These are phyloP conservation scores for Petrocephalus zakoni DNA, from an alignment of 2,113 vertebrate species.

Conservation along the genomic window DNA sequence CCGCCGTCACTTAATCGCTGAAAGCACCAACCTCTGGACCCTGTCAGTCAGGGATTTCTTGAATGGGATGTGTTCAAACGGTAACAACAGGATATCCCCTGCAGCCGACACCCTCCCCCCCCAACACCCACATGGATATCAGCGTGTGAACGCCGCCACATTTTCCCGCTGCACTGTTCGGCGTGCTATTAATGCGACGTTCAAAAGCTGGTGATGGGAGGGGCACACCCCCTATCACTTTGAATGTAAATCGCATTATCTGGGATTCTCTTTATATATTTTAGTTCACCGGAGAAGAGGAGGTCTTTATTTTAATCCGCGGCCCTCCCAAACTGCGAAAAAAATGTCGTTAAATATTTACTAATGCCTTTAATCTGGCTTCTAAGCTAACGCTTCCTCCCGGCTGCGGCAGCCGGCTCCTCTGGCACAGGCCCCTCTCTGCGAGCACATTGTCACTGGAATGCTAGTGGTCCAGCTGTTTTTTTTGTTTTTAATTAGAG, in stretches of 20 bases:
- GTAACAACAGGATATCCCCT: not conserved
- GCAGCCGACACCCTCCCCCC: not conserved
- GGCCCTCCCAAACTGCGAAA: not conserved
- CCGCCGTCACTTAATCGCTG: not conserved
- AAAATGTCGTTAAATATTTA: constrained; percentile 13
- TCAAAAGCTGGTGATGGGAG: not conserved
- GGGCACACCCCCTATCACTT: not conserved
- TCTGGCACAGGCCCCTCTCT: not conserved
- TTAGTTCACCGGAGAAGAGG: not conserved
- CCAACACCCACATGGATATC: not conserved
- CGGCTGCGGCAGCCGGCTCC: constrained; percentile 32
- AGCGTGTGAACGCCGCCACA: not conserved
- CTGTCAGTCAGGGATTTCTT: not conserved
- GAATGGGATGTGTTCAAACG: not conserved
- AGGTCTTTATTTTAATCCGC: not conserved
- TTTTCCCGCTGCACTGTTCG: not conserved
- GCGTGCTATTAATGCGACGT: not conserved
- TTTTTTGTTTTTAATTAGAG: constrained; percentile 53
- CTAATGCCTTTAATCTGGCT: constrained; percentile 11
- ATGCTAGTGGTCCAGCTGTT: constrained; percentile 13
- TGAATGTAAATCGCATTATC: not conserved
- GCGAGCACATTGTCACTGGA: not conserved
- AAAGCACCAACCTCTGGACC: not conserved
- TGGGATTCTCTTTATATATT: not conserved
- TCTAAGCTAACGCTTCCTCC: constrained; percentile 34